Base-by-base conservation (phyloP, 2,797 vertebrate species). In the Phrynocephalus guinanensis region DNA sequence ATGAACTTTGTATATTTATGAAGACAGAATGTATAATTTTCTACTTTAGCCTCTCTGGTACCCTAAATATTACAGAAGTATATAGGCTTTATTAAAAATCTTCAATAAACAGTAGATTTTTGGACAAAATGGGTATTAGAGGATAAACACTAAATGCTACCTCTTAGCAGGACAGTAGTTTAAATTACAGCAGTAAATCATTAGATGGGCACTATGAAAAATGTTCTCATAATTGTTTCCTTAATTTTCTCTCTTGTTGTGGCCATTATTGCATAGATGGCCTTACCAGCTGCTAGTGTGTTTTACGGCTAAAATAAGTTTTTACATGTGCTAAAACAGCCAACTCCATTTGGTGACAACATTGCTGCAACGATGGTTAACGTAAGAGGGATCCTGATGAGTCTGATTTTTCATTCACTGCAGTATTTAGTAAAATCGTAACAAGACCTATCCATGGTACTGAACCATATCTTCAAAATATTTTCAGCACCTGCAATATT, bases 161-260 rank as follows among this genome's bases (percentile, higher is more conserved):
- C 72, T 87, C 83, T 82, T 90, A 81, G 83, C 73, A 87, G 83
- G 79, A 81, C 83, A 88, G 83, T 87, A 56, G 79, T 52, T 82
- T 85, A 88, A 90, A 85, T 67, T 90, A 83, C 79, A 85, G 28
- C 38, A 56, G 52, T 85, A 90, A 90, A 88, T 85, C 80, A 90
- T 90, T 76, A 82, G 30, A 82, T 52, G 79, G 83, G 20, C 83
- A 85, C 79, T 67, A 85, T 79, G 83, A 90, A 86, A 82, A 85
- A 88, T 73, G 72, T 13, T 56, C 83, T 90, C 89, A 87, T 90
- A 87, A 90, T 87, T 84, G 26, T 82, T 90, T 87, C 68, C 82
- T 79, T 79, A 82, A 90, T 90, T 90, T 72, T 73, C 67, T 87
- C 86, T 87, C 86, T 85, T 85, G 72, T n/a, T 38, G 67, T 38